Base-by-base conservation (phyloP, 2,797 vertebrate species). In the Sebastes variabilis region DNA sequence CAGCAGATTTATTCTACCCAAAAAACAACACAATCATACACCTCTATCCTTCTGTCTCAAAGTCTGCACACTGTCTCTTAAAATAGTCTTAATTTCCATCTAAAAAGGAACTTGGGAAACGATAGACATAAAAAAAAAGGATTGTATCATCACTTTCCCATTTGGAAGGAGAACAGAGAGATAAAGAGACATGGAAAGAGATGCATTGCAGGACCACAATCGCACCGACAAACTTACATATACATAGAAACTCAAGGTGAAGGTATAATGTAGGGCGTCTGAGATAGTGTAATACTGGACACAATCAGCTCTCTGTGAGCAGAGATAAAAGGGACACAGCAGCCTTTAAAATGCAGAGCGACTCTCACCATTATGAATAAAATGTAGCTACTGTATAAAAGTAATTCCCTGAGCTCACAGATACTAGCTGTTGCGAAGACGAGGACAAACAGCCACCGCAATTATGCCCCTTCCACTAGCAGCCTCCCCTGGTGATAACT, bases 401-500 rank as follows among this genome's bases (percentile, higher is more conserved):
- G 86, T 87, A 81, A 90, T 84, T 86, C 73, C 72, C 71, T 55
- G 42, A 22, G 75, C 74, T 84, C 70, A 56, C 52, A 72, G 79
- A 89, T 32, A 42, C 42, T 24, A 54, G 80, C 66, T 79, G 72
- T 66, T 80, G 54, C 58, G 52, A 80, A 78, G 73, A 84, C 42
- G 32, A 74, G 70, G 71, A 83, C 85, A 89, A 89, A 91, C 90
- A 88, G 77, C 67, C 72, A 58, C 79, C 12, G 76, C 91, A 94
- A 91, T 92, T 92, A 88, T 86, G 77, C 69, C 80, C 79, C 87
- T 83, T 85, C 77, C 80, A 78, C 75, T 29, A 38, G 86, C 88
- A 85, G 79, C 85, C 85, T 82, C 83, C 90, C 83, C 83, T 83
- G 86, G 86, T 82, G 90, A 88, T 79, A 89, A 89, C 69, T 16